These are phyloP conservation scores for Notodonta ziczac DNA, from an alignment of 2,888 invertebrate genomes.

Conservation along the genomic window DNA sequence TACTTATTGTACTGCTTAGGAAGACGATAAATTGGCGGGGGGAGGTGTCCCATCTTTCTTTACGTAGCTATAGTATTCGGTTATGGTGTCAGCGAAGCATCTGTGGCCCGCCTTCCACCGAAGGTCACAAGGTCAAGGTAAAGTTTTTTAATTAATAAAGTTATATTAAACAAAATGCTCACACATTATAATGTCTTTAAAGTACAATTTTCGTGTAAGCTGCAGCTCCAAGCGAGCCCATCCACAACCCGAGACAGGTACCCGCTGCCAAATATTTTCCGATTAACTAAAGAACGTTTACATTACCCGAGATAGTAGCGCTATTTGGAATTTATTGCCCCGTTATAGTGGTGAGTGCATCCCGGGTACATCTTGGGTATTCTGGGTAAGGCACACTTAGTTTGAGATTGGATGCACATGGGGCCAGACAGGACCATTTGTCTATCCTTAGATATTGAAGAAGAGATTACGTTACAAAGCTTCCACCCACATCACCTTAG, in stretches of 20 bases:
- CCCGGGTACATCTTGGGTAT: slow-evolving; percentile 45
- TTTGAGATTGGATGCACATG: slow-evolving; percentile 2
- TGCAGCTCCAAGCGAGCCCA: slow-evolving; percentile 20
- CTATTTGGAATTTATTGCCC: slow-evolving; percentile 74
- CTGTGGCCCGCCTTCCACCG: too few species aligned
- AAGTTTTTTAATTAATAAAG: too few species aligned
- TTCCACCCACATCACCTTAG: too few species aligned
- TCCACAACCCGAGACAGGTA: slow-evolving; percentile 33
- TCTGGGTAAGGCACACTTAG: slow-evolving; percentile 41
- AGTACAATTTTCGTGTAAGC: slow-evolving; percentile 8
- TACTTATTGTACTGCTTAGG: too few species aligned
- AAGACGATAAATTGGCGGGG: too few species aligned
- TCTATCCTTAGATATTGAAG: too few species aligned
- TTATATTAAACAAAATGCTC: background rate
- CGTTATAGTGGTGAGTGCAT: slow-evolving; percentile 73
- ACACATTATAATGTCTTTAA: background rate
- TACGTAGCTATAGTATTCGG: too few species aligned
- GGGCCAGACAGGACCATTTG: too few species aligned
- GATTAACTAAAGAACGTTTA: slow-evolving; percentile 72
- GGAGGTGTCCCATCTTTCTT: too few species aligned
- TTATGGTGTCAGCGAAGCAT: too few species aligned
- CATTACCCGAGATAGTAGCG: slow-evolving; percentile 69
- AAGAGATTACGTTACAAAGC: too few species aligned
- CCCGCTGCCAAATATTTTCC: slow-evolving; percentile 62
- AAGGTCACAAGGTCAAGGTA: too few species aligned